phyloP scores from a whole-genome alignment of 2,113 vertebrate genomes.

The Thinocorus orbignyianus region DNA sequence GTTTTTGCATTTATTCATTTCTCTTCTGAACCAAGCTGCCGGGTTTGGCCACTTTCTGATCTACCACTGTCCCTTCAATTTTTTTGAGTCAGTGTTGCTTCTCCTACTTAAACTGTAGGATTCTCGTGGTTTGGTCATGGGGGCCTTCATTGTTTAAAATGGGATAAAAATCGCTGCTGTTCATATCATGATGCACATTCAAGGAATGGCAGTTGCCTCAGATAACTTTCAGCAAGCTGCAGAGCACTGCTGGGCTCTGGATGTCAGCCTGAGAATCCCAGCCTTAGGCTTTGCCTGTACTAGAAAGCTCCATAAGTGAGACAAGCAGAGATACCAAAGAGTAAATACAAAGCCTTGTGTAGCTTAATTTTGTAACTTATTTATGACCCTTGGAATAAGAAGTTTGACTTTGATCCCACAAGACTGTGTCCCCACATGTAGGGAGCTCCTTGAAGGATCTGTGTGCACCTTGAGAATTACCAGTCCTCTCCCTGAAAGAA shows the following conservation, averaged over 20 bases:
- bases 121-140: neutral
- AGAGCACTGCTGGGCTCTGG: neutral
- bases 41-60: neutral
- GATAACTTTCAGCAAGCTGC: neutral
- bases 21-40: neutral
- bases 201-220: neutral
- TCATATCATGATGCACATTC: neutral
- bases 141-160: neutral
- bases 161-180: neutral
- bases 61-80: neutral
- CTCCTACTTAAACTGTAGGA: neutral
- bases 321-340: neutral
- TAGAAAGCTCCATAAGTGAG: neutral
- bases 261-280: neutral
- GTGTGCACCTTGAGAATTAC: neutral
- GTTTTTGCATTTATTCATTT: neutral
- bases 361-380: neutral
- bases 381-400: neutral
- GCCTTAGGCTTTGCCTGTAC: neutral
- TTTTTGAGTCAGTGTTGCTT: neutral
- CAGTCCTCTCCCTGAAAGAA: neutral
- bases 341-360: neutral
- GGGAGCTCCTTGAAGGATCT: neutral
- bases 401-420: neutral
- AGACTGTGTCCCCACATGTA: neutral